Evolutionary conservation across 1,140 invertebrate genomes (phyloP).

Genomic region (Laupala kohalensis): DNA sequence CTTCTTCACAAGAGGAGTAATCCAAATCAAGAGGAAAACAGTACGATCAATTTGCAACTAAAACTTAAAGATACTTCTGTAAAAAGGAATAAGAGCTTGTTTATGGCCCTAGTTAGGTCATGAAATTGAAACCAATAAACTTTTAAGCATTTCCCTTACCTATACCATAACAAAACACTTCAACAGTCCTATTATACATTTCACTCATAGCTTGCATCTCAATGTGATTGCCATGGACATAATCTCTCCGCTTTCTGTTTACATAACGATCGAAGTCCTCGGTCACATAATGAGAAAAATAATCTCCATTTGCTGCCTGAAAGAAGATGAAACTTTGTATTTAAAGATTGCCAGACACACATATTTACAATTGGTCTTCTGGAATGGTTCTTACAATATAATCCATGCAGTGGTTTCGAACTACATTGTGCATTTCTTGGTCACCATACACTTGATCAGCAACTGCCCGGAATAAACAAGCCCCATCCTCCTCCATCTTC

Average conservation of each 20-base stretch:
- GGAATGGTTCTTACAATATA: slow-evolving; percentile 59
- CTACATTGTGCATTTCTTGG: slow-evolving; percentile 78
- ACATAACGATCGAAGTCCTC: slow-evolving; percentile 85
- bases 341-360: slow-evolving; percentile 3
- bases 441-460: slow-evolving; percentile 89
- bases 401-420: slow-evolving; percentile 82
- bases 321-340: slow-evolving; percentile 19
- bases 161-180: slow-evolving; percentile 79
- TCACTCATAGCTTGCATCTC: slow-evolving; percentile 90
- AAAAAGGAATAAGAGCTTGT: neutral
- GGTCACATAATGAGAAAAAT: slow-evolving; percentile 86
- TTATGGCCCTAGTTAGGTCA: neutral
- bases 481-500: slow-evolving; percentile 83
- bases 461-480: slow-evolving; percentile 81
- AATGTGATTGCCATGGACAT: slow-evolving; percentile 85
- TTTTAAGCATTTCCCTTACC: slow-evolving; percentile 36
- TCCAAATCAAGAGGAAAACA: too few species aligned
- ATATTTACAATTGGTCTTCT: neutral
- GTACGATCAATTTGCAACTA: too few species aligned
- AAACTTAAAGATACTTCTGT: neutral
- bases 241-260: slow-evolving; percentile 58
- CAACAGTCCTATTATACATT: slow-evolving; percentile 84
- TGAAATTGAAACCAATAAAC: too few species aligned
- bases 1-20: too few species aligned
- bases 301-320: slow-evolving; percentile 70